Evolutionary conservation across 2,113 vertebrate genomes (phyloP).

Genomic region (Phodopus roborovskii): DNA sequence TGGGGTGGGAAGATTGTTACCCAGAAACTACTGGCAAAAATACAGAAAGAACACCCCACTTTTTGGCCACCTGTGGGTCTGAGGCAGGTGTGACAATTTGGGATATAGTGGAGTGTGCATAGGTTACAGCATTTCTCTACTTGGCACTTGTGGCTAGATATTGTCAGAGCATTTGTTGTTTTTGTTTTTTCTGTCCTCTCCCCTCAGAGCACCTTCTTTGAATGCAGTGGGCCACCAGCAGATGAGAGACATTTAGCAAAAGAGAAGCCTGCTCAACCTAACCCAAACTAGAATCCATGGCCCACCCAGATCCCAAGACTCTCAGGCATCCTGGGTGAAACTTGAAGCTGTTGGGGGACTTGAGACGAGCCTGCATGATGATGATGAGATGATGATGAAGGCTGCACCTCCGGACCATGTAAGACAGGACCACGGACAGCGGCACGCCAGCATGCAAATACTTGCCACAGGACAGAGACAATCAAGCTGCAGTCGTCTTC

Average conservation of each 20-base stretch:
- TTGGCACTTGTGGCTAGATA: neutral
- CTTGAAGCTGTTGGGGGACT: neutral
- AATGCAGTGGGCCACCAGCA: no score
- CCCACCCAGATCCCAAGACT: neutral
- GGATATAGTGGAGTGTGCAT: neutral
- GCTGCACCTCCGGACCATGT: neutral
- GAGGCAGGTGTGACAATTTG: neutral
- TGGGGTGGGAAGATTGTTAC: neutral
- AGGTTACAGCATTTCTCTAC: neutral
- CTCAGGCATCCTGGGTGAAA: neutral
- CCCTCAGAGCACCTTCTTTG: neutral
- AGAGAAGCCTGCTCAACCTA: neutral
- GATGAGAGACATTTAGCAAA: neutral
- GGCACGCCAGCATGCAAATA: neutral
- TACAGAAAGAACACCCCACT: neutral
- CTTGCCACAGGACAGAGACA: constrained; percentile 55
- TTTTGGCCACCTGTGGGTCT: neutral
- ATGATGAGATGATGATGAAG: neutral
- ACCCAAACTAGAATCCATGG: neutral
- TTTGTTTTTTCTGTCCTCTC: neutral
- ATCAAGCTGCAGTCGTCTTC: constrained; percentile 74
- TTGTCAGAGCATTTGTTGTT: neutral
- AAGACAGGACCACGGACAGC: constrained; percentile 28
- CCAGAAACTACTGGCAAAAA: neutral
- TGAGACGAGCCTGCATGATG: neutral